Evolutionary conservation across 2,888 invertebrate species (phyloP), one percentile per base, ranked within the genome.

Genomic region (Synanthedon myopaeformis): DNA sequence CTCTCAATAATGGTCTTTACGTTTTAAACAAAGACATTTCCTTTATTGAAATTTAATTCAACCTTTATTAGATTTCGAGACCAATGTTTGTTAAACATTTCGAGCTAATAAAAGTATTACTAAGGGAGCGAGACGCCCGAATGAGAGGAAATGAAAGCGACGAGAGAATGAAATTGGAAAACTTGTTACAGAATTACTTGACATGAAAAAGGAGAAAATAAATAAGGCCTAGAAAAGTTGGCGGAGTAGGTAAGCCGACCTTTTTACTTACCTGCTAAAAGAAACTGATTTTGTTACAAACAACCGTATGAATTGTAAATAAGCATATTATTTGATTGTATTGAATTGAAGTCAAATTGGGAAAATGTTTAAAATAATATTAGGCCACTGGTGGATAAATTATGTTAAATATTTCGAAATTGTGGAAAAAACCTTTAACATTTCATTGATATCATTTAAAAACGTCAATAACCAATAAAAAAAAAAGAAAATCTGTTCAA

Each of bases 131-230:
- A 70, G 70, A 67, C 70, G 69, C 72, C 66, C 69, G 69, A 75
- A 74, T 70, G 70, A 69, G 78, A 84, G 85, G 84, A 87, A 86
- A 87, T 86, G 86, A 82, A 82, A 82, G 78, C 80, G 75, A 79
- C 73, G 76, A 82, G 79, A 82, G 81, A 84, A 83, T 80, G 82
- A 86, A 87, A 86, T 87, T 86, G 86, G 84, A 85, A 86, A 87
- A 86, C 85, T 86, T 86, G 85, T 83, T 83, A 82, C 77, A 74
- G 76, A 82, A 84, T 84, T 82, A 80, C 77, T 74, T 64, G 72
- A 73, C 76, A 81, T 76, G 81, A 81, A 82, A 82, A 75, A 69
- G 63, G 68, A 58, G 56, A 77, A 82, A 84, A 82, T 81, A 80
- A 82, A 80, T 76, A 80, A 74, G 69, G 72, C 69, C 67, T 74